A percentile compares a stretch with the other conserved stretches of the same genome.
Evolutionary conservation across 2,888 invertebrate genomes (phyloP).

Genomic region (Hypercompe scribonia): DNA sequence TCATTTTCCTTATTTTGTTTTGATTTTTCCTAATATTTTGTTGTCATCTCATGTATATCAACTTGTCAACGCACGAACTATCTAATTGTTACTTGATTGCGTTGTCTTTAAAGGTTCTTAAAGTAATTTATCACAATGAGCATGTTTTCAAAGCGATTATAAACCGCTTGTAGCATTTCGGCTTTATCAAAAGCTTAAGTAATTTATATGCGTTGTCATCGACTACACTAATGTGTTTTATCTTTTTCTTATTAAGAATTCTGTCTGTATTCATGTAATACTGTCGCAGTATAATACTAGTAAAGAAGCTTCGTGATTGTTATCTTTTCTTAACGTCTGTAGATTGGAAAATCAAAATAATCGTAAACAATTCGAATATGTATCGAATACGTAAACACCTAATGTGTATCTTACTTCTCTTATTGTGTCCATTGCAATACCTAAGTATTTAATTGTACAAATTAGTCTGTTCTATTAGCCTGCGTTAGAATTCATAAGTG

Average conservation of each 20-base stretch:
- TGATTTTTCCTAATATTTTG: slow-evolving; percentile 58
- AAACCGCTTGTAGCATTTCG: slow-evolving; percentile 64
- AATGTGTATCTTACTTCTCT: slow-evolving; percentile 9
- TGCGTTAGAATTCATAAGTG: not conserved
- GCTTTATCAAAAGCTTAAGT: slow-evolving; percentile 73
- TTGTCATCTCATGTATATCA: slow-evolving; percentile 33
- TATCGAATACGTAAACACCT: slow-evolving; percentile 23
- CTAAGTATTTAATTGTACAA: slow-evolving; percentile 7
- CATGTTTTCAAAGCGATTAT: slow-evolving; percentile 67
- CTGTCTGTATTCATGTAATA: slow-evolving; percentile 38
- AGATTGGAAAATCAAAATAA: slow-evolving; percentile 30
- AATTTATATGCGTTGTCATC: slow-evolving; percentile 71
- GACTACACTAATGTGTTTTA: slow-evolving; percentile 67
- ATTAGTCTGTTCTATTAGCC: not conserved
- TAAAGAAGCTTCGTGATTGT: slow-evolving; percentile 34
- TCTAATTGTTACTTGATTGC: slow-evolving; percentile 31
- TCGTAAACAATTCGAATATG: slow-evolving; percentile 11
- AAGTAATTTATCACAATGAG: slow-evolving; percentile 55
- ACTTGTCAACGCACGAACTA: slow-evolving; percentile 25
- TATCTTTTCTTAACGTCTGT: slow-evolving; percentile 33
- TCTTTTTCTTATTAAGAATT: slow-evolving; percentile 57
- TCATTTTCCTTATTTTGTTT: slow-evolving; percentile 69
- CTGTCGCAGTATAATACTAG: slow-evolving; percentile 32
- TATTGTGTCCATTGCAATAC: slow-evolving; percentile 19
- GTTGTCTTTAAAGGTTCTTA: slow-evolving; percentile 38